Conservation (phyloP, 1,140 invertebrate species). For the Ostrea denselamellosa region DNA sequence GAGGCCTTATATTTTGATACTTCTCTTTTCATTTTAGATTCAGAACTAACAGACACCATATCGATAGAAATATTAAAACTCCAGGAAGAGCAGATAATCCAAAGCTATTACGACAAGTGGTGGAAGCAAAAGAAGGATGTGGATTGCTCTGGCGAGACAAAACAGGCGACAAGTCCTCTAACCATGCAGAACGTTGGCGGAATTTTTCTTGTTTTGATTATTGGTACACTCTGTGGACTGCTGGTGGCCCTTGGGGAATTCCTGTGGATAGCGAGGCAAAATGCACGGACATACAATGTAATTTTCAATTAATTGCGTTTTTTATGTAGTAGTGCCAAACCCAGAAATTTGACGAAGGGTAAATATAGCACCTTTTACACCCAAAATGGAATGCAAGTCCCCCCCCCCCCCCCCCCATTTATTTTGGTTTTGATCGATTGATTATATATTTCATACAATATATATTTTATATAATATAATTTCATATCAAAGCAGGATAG, state of each 20-base stretch:
- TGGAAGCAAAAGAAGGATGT: slow-evolving; percentile 36
- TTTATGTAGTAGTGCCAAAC: neutral
- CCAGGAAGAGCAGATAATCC: slow-evolving; percentile 5
- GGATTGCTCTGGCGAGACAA: neutral
- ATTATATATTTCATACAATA: no score
- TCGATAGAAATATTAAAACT: slow-evolving; percentile 15
- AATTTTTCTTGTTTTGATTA: slow-evolving; percentile 17
- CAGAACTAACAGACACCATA: neutral
- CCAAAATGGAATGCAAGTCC: no score
- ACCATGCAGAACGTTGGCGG: slow-evolving; percentile 33
- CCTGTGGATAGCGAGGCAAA: slow-evolving; percentile 27
- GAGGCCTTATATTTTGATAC: neutral
- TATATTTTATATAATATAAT: no score
- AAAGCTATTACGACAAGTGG: slow-evolving; percentile 19
- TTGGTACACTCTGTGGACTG: neutral
- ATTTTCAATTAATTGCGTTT: neutral
- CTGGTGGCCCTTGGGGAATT: slow-evolving; percentile 24
- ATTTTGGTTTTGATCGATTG: no score
- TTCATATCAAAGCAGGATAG: no score
- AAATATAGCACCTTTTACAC: no score
- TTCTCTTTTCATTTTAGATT: neutral
- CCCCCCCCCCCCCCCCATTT: no score
- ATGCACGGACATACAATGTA: slow-evolving; percentile 28
- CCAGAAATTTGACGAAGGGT: no score
- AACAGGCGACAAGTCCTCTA: neutral